Evolutionary conservation across 2,888 invertebrate species (phyloP), one percentile per base, ranked within the genome.

Genomic region (Glaucopsyche alexis): DNA sequence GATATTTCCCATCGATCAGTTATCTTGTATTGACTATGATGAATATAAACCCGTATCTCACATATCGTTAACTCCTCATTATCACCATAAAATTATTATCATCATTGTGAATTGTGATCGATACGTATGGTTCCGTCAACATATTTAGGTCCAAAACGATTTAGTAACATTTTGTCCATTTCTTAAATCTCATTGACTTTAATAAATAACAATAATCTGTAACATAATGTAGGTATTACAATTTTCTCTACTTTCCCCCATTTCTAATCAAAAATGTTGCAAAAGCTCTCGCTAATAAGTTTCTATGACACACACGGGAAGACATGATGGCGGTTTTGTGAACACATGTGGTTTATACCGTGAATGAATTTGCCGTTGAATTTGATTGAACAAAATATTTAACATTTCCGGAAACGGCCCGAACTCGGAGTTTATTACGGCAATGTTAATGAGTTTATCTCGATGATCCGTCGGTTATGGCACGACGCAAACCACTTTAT

Each of bases 371-470:
- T 29, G 13, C 60, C 60, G 29, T 60, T 60, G 60, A 29, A 38
- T 60, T 60, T 60, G 67, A 67, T 67, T 67, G 47, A 73, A 72
- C 71, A 60, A 69, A 71, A 74, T 71, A 67, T 67, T 67, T 60
- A 29, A 38, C 29, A 6, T 60, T 29, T 38, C 60, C 38, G 60
- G 60, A 60, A 60, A 60, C 60, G 13, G 60, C 13, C 11, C 60
- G 47, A 1, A 47, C 47, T 47, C 55, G 8, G 16, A 47, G 29
- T 72, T 74, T 74, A 75, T 76, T 74, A 71, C 71, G 75, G 76
- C 75, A 76, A 78, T 77, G 78, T 79, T 79, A 79, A 80, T 79
- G 77, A 78, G 77, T 79, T 74, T 76, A 76, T 76, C 74, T 75
- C 65, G 75, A 75, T 78, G 78, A 75, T 75, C 73, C 73, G 73